Percentiles rank a stretch among this genome's conserved stretches.
Conservation (phyloP, 30 jellyfish, hydroid and myxozoan genomes). For the Mastigias papua region DNA sequence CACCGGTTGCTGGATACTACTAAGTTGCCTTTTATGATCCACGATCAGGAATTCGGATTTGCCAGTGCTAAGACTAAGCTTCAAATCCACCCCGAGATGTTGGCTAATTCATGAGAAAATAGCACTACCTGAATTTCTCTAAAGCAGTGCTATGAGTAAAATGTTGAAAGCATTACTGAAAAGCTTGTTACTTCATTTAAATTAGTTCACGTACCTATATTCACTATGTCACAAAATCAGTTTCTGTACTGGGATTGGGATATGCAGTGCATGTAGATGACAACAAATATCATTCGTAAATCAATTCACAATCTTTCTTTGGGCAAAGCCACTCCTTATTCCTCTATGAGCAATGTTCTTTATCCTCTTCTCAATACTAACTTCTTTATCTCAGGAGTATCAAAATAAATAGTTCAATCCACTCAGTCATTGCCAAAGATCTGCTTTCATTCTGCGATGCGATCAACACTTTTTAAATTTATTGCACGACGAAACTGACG, state of each 20-base stretch:
- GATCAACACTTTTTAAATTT: background rate
- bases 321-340: background rate
- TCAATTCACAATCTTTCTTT: background rate
- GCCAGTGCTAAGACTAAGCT: too few relatives aligned
- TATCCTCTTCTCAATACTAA: background rate
- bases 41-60: too few relatives aligned
- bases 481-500: background rate
- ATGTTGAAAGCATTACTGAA: too few relatives aligned
- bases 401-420: background rate
- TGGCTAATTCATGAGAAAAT: too few relatives aligned
- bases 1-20: too few relatives aligned
- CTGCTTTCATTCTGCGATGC: constrained; percentile 1
- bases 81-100: too few relatives aligned
- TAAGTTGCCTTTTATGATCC: too few relatives aligned
- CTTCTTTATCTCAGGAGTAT: background rate
- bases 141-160: too few relatives aligned
- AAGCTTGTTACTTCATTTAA: too few relatives aligned
- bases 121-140: too few relatives aligned
- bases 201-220: background rate
- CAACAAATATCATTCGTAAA: background rate
- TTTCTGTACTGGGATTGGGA: background rate
- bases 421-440: background rate
- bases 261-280: background rate
- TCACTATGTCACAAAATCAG: background rate
- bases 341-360: background rate